Percentiles rank a stretch among this genome's conserved stretches.
These are phyloP conservation scores for Chionomys nivalis DNA, from an alignment of 2,113 vertebrate species.

Conservation along the genomic window DNA sequence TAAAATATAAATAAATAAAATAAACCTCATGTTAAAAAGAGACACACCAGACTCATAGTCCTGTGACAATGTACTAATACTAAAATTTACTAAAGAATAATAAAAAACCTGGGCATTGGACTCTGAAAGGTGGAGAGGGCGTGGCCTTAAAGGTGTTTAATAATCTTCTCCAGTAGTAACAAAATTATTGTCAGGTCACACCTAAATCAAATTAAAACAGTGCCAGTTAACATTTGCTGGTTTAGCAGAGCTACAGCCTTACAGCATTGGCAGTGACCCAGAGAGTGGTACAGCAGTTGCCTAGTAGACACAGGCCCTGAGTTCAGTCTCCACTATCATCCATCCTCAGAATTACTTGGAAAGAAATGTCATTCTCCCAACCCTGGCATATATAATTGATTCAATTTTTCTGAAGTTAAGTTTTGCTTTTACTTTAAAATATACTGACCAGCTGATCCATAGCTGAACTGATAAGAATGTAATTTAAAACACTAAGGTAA, in stretches of 20 bases:
- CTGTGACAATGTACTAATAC: not conserved
- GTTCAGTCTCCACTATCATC: not conserved
- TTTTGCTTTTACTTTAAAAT: slow-evolving; percentile 39
- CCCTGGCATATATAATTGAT: not conserved
- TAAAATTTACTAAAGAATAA: slow-evolving; percentile 4
- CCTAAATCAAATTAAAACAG: not conserved
- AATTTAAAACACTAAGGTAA: not conserved
- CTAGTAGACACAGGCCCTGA: not conserved
- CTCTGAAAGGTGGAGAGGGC: not conserved
- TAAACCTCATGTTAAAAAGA: not conserved
- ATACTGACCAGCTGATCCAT: not conserved
- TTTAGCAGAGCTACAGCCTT: not conserved
- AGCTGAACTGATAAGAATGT: slow-evolving; percentile 5
- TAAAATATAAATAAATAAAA: not conserved
- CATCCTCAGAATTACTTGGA: not conserved
- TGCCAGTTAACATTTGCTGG: not conserved
- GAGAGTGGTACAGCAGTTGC: not conserved
- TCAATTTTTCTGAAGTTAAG: slow-evolving; percentile 23
- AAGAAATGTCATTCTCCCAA: not conserved
- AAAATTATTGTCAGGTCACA: not conserved
- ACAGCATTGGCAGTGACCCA: not conserved
- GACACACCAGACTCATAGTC: no score
- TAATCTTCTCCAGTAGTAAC: slow-evolving; percentile 1
- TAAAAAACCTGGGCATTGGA: not conserved
- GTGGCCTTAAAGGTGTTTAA: not conserved